Percentiles rank a stretch among this genome's conserved stretches.
Evolutionary conservation across 1,140 invertebrate genomes (phyloP).

Genomic region (Zaprionus gabonicus): DNA sequence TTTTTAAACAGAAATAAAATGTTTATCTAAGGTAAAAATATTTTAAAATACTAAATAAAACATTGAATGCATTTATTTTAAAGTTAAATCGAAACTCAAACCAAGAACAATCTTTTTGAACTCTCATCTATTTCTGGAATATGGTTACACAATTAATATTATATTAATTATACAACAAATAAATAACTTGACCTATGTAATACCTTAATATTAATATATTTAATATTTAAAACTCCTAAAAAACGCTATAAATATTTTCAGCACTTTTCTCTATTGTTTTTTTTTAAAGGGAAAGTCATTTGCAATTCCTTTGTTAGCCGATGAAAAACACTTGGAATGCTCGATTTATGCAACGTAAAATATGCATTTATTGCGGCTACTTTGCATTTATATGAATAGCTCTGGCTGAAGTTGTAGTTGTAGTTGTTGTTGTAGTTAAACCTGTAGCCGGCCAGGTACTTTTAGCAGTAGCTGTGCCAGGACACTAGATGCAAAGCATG

Average conservation of each 20-base stretch:
- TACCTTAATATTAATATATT: background rate
- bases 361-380: conserved; percentile 65
- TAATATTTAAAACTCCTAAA: background rate
- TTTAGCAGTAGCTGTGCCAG: background rate
- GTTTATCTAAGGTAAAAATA: too few species aligned
- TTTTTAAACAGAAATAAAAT: too few species aligned
- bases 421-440: conserved; percentile 24
- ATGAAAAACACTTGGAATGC: conserved; percentile 10
- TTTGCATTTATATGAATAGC: conserved; percentile 77
- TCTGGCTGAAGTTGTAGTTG: conserved; percentile 31
- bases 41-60: too few species aligned
- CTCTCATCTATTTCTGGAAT: background rate
- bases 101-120: too few species aligned
- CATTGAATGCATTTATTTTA: too few species aligned
- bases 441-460: conserved; percentile 6
- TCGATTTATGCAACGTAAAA: conserved; percentile 57
- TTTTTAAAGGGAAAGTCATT: conserved; percentile 15
- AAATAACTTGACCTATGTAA: background rate
- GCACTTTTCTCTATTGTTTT: background rate
- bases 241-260: background rate
- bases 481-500: conserved; percentile 32
- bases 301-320: conserved; percentile 26
- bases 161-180: background rate
- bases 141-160: background rate
- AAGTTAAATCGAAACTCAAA: too few species aligned